Evolutionary conservation across 37 sponge, comb jelly and placozoan species (phyloP).

Genomic region (Mnemiopsis leidyi): DNA sequence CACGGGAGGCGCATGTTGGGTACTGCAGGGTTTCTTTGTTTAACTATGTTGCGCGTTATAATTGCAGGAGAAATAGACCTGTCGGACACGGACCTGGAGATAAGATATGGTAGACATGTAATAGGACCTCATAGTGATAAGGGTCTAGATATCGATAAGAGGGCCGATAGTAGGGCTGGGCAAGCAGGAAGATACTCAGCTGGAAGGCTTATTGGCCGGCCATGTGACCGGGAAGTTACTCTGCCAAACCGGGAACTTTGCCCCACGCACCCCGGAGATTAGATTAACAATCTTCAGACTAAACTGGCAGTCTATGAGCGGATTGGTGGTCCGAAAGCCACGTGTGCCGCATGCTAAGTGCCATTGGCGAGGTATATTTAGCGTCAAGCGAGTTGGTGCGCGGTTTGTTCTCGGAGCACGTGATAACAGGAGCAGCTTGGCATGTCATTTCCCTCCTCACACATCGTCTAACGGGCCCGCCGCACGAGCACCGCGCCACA

Average conservation of each 20-base stretch:
- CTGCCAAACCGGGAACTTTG: not conserved
- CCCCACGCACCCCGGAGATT: not conserved
- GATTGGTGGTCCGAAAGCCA: not conserved
- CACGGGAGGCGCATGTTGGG: not conserved
- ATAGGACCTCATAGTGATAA: not conserved
- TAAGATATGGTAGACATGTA: not conserved
- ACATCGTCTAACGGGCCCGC: not conserved
- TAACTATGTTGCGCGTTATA: not conserved
- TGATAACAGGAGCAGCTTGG: not conserved
- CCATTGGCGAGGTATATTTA: not conserved
- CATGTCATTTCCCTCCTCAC: not conserved
- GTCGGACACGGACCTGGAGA: not conserved
- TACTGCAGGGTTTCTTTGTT: not conserved
- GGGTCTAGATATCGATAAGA: not conserved
- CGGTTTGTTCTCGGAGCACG: not conserved
- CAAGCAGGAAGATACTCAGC: not conserved
- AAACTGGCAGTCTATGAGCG: not conserved
- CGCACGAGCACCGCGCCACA: not conserved
- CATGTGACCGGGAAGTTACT: not conserved
- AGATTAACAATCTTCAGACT: not conserved
- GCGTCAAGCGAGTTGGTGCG: not conserved
- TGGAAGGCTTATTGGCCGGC: not conserved
- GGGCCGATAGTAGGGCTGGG: not conserved
- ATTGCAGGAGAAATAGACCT: not conserved
- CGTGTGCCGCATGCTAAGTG: not conserved